Evolutionary conservation across 2,888 invertebrate species (phyloP).

Genomic region (Synanthedon formicaeformis): DNA sequence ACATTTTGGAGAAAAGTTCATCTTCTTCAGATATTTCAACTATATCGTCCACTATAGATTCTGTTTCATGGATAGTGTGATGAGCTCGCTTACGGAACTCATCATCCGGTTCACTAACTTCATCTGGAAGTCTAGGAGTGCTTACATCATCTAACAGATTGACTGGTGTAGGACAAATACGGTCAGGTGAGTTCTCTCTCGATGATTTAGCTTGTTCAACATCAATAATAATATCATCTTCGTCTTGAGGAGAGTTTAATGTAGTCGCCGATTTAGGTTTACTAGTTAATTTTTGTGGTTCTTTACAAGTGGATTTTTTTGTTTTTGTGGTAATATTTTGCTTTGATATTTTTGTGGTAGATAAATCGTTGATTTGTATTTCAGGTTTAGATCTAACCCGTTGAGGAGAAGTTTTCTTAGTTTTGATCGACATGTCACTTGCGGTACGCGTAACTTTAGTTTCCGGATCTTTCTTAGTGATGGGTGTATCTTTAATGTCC

Average conservation of each 20-base stretch:
- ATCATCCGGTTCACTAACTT: constrained; percentile 81
- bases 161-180: constrained; percentile 76
- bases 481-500: constrained; percentile 30
- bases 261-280: constrained; percentile 65
- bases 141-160: constrained; percentile 70
- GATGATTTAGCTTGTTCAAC: constrained; percentile 81
- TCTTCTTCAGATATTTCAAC: constrained; percentile 68
- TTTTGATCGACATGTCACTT: constrained; percentile 70
- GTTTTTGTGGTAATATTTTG: constrained; percentile 18
- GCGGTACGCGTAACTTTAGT: constrained; percentile 65
- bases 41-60: constrained; percentile 71
- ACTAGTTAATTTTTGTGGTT: constrained; percentile 38
- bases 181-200: constrained; percentile 80
- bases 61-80: constrained; percentile 69
- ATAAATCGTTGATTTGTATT: constrained; percentile 51
- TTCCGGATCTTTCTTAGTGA: constrained; percentile 47
- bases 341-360: constrained; percentile 31
- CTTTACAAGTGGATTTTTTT: constrained; percentile 32
- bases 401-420: constrained; percentile 50
- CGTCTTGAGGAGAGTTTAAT: constrained; percentile 63
- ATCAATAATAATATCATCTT: constrained; percentile 75
- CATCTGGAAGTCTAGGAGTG: constrained; percentile 79
- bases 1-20: constrained; percentile 47
- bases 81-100: constrained; percentile 49
- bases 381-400: constrained; percentile 62